These are phyloP conservation scores for Lycopodina hypogea DNA, from an alignment of 37 sponge, comb jelly and placozoan genomes.

Conservation along the genomic window DNA sequence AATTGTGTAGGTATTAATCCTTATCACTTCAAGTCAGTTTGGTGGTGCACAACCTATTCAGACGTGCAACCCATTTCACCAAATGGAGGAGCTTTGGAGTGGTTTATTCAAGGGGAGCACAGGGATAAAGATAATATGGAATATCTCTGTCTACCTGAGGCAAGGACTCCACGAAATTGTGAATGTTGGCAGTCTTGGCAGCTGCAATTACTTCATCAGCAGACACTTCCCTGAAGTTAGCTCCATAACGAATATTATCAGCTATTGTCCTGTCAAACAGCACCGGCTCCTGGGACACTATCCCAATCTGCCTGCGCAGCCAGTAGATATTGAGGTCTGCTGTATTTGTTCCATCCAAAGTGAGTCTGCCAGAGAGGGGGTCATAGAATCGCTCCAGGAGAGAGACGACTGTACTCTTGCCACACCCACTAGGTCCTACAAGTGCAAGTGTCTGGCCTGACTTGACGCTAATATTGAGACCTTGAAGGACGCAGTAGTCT, in stretches of 20 bases:
- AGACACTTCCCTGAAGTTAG: constrained; percentile 73
- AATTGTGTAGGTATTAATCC: too few relatives aligned
- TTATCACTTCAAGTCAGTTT: too few relatives aligned
- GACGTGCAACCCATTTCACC: too few relatives aligned
- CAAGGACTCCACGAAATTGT: constrained; percentile 78
- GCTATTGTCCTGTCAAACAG: constrained; percentile 82
- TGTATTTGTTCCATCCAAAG: constrained; percentile 60
- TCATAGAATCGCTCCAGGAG: constrained; percentile 95
- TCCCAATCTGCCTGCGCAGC: constrained; percentile 80
- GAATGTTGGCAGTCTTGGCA: constrained; percentile 92
- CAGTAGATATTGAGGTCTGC: constrained; percentile 68
- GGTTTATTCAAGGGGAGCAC: too few relatives aligned
- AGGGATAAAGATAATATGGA: background rate
- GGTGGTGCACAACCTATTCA: too few relatives aligned
- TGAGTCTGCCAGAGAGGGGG: constrained; percentile 41
- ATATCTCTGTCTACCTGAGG: constrained; percentile 55
- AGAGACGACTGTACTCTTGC: constrained; percentile 93
- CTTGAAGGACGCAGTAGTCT: constrained; percentile 73
- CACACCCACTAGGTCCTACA: constrained; percentile 98
- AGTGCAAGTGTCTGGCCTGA: constrained; percentile 91
- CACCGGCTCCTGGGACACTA: constrained; percentile 90
- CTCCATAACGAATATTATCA: constrained; percentile 94
- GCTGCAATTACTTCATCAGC: constrained; percentile 81
- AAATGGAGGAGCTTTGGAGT: too few relatives aligned
- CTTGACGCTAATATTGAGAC: constrained; percentile 51